Evolutionary conservation across 2,888 invertebrate species (phyloP).

Genomic region (Xylota sylvarum): DNA sequence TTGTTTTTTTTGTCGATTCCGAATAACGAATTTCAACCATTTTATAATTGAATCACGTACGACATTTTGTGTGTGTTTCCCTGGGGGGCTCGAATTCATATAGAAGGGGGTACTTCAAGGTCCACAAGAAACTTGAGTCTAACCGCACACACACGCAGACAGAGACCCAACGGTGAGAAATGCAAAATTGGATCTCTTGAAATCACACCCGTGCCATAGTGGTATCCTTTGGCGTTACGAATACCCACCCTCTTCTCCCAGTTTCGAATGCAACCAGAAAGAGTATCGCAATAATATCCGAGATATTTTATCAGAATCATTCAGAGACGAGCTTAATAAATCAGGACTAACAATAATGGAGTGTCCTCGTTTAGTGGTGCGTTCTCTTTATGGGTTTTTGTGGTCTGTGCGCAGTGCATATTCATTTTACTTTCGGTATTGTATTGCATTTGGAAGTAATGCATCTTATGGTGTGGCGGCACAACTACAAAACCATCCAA

Average conservation of each 20-base stretch:
- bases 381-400: constrained; percentile 52
- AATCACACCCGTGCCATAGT: constrained; percentile 28
- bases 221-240: constrained; percentile 24
- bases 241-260: background rate
- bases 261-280: constrained; percentile 3
- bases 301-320: constrained; percentile 73
- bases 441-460: constrained; percentile 41
- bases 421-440: constrained; percentile 52
- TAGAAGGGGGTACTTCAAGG: background rate
- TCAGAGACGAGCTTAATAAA: constrained; percentile 71
- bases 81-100: background rate
- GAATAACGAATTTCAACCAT: constrained; percentile 77
- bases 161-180: constrained; percentile 28
- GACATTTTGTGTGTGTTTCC: constrained; percentile 80
- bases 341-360: constrained; percentile 75
- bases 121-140: constrained; percentile 38
- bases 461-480: constrained; percentile 19
- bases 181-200: constrained; percentile 68
- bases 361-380: constrained; percentile 66
- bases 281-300: constrained; percentile 65
- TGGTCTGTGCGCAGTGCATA: constrained; percentile 58
- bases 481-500: background rate
- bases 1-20: constrained; percentile 66
- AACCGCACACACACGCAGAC: constrained; percentile 16
- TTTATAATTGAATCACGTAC: constrained; percentile 85